phyloP scores from a whole-genome alignment of 2,113 vertebrate species.

The Petroica traversi region DNA sequence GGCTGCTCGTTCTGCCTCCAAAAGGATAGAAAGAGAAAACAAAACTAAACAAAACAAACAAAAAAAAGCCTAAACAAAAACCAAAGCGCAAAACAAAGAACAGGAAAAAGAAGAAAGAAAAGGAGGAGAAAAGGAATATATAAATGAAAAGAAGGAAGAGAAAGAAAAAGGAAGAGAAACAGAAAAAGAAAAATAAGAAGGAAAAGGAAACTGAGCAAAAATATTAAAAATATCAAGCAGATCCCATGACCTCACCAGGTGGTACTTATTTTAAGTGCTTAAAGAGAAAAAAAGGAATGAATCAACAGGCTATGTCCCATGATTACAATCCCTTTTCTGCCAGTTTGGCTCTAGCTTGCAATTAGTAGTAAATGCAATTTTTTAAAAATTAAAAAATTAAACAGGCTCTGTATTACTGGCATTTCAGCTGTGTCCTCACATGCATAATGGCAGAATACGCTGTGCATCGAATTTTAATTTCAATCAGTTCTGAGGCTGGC shows the following conservation, averaged over 20 bases:
- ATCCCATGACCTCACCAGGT: background rate
- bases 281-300: background rate
- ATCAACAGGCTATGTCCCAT: background rate
- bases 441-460: background rate
- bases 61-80: no score
- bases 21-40: background rate
- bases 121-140: rapidly evolving
- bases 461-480: background rate
- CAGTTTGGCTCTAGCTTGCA: background rate
- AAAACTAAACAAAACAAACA: no score
- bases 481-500: background rate
- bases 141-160: rapidly evolving
- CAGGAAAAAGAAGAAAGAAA: no score
- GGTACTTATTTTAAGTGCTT: background rate
- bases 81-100: background rate
- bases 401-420: background rate
- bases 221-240: background rate
- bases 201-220: rapidly evolving
- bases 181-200: no score
- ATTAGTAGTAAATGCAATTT: background rate
- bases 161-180: rapidly evolving
- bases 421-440: background rate
- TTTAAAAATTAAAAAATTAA: background rate
- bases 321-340: background rate
- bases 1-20: background rate